Base-by-base conservation (phyloP, 2,888 invertebrate genomes). In the Dione vanillae region DNA sequence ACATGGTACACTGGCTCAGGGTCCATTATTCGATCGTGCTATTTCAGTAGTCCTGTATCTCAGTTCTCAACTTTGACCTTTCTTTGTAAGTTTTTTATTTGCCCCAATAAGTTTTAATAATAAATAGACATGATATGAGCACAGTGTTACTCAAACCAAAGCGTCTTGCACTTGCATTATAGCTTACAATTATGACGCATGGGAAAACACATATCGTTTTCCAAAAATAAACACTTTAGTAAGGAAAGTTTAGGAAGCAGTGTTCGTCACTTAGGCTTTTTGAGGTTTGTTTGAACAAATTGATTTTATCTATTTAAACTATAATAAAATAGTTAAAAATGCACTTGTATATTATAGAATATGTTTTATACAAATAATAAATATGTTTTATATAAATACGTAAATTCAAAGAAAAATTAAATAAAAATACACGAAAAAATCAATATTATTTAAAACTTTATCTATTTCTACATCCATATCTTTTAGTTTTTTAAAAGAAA, bases 41-140 rank as follows among this genome's bases (percentile, higher is more conserved):
- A 61, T 61, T 61, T 61, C 45, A 61, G 45, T 61, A 59, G 43
- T 59, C 59, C 59, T 59, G 61, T 61, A 61, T 43, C 27, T 61
- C 45, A 61, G 61, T 61, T 9, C 43, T 59, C 61, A 61, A 61
- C 61, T 61, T 61, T 61, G 45, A 61, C 61, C 61, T 61, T 61
- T 61, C 59, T 45, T 16, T 45, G 61, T 41, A 35, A n/a, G 20
- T 45, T 45, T 61, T 61, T 61, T 61, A 61, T 35, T 10, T 45
- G 61, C 61, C n/a, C 61, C 45, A 45, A 27, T 45, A 20, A 61
- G 16, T 27, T 61, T n/a, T 61, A 27, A 45, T 43, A 27, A 45
- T 45, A 61, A 45, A 43, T 27, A 35, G 45, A 45, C 27, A 27
- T 27, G n/a, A 27, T 43, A 45, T n/a, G 59, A 61, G 59, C 27